Base-by-base conservation (phyloP, 2,797 vertebrate genomes). In the Eupleurogrammus muticus region DNA sequence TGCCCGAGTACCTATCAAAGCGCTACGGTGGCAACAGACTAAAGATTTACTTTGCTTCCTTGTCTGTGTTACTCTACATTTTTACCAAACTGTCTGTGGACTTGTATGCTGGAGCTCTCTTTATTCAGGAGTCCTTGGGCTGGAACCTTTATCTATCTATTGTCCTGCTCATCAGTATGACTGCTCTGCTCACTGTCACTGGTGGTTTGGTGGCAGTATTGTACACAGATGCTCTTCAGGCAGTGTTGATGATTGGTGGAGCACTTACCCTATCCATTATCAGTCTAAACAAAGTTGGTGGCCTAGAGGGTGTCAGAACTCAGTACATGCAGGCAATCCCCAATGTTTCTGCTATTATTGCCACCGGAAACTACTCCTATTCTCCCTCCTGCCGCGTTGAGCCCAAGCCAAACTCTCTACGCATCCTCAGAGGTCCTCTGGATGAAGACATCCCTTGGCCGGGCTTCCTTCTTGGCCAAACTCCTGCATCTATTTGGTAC, bases 11-110 rank as follows among this genome's bases (percentile, higher is more conserved):
- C 92, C 94, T 99, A 83, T 97, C 94, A 24, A 99, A 98, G 90
- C 97, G 98, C 66, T 99, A 95, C 1, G 98, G 98, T 65, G 97
- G 98, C 81, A 95, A 93, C 88, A 95, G 98, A 82, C 95, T 99
- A 72, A 98, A 98, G 91, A 91, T 99, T 77, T 99, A 99, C 89
- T 98, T 98, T 88, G 97, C 98, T 64, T 89, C 91, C 5, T 92
- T 99, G 86, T 99, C 98, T 68, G 85, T 99, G 62, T 83, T 99
- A 66, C 94, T 99, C 49, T 99, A 99, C 93, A 95, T 99, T 87
- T 99, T 99, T 91, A 99, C 98, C 86, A 99, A 98, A 89, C 94
- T 99, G 70, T 99, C 98, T 5, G 97, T 99, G 86, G 98, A 98
- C 84, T 93, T 99, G 90, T 99, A 97, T 79, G 98, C 98, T 7